Base-by-base conservation (phyloP, 1,140 invertebrate genomes). In the Hyles vespertilio region DNA sequence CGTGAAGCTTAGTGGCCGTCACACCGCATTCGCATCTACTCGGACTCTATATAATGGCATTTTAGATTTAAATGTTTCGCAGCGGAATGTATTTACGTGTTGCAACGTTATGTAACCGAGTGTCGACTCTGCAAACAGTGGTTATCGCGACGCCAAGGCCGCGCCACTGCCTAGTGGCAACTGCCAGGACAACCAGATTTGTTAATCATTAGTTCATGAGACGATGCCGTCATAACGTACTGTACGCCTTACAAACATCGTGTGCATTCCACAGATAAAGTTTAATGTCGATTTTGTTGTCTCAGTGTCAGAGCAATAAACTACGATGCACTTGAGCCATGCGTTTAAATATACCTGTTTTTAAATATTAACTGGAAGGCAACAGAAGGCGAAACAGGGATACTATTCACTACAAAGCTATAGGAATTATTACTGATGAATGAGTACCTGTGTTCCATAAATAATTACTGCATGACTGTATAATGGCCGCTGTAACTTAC, bases 101-200 rank as follows among this genome's bases (percentile, higher is more conserved):
- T 53, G 50, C 57, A 61, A 59, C 47, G 55, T 79, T 77, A 77
- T 70, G 65, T 74, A 79, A 79, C 52, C 43, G 61, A 40, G 66
- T 66, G 60, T 66, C 61, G 56, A 59, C 54, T 59, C 43, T 69
- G 67, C 70, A 65, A 71, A 71, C 65, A 67, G 65, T 64, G 54
- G 61, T 79, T 81, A 81, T 79, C 77, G 73, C 60, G 61, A 59
- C 64, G 75, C 77, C 78, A 84, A 84, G 79, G 77, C 68, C 74
- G 70, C 58, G 51, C 63, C 22, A 22, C 22, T 22, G 22, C 22
- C 22, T 22, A 22, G 22, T 22, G 22, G 22, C 22, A 22, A 34
- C 50, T 54, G 59, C 68, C 70, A 67, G 67, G 69, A 68, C 71
- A 69, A 65, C 62, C 60, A 32, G 61, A 64, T 59, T 72, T 64